These are phyloP conservation scores for Glareola pratincola DNA, from an alignment of 2,113 vertebrate genomes.

Conservation along the genomic window DNA sequence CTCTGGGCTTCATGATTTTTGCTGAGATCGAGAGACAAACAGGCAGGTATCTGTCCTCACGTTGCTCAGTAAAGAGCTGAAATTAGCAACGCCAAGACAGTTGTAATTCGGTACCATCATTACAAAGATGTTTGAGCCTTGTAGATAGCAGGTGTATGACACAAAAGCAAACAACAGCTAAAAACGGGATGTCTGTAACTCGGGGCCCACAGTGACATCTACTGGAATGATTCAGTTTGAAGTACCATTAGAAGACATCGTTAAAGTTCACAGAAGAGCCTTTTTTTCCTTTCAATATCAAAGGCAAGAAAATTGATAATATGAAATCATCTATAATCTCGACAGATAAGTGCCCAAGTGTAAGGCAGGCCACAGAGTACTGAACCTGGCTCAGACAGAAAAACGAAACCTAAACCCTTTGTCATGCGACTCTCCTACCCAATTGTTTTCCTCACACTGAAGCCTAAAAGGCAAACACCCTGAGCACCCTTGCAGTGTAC, in stretches of 20 bases:
- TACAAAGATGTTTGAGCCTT: conserved; percentile 6
- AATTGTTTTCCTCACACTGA: neutral
- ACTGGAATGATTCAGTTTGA: conserved; percentile 19
- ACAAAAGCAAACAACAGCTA: neutral
- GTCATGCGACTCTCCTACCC: neutral
- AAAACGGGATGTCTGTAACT: neutral
- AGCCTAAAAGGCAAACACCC: neutral
- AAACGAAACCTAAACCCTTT: neutral
- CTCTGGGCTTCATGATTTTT: neutral
- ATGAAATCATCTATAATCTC: neutral
- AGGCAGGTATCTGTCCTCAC: conserved; percentile 36
- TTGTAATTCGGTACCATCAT: conserved; percentile 32
- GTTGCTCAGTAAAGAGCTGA: conserved; percentile 11
- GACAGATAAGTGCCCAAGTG: neutral
- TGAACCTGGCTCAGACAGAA: neutral
- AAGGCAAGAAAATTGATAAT: neutral
- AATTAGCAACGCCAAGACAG: conserved; percentile 37
- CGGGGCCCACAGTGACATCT: conserved; percentile 74
- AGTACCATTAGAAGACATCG: neutral
- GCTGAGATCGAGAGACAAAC: neutral
- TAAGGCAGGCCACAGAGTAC: neutral
- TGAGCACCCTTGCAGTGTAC: neutral
- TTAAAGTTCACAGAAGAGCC: neutral
- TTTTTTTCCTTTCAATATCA: neutral
- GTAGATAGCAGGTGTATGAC: neutral